phyloP scores from a whole-genome alignment of 2,888 invertebrate species.

The Rhaphigaster nebulosa region DNA sequence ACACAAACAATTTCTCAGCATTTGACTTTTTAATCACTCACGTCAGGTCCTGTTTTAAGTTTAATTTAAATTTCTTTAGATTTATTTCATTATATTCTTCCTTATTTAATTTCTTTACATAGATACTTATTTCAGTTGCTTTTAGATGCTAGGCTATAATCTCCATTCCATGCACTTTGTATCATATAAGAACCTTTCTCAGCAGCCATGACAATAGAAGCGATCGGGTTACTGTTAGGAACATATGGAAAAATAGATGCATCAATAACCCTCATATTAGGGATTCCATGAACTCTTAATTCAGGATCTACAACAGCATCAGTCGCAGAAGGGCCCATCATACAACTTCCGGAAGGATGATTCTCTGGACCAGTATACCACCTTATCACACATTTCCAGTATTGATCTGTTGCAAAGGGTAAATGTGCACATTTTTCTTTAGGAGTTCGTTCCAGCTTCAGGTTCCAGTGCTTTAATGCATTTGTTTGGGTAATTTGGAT shows the following conservation, averaged over 20 bases:
- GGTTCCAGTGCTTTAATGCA: slow-evolving; percentile 65
- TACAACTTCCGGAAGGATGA: slow-evolving; percentile 67
- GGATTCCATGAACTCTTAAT: slow-evolving; percentile 68
- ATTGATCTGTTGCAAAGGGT: slow-evolving; percentile 64
- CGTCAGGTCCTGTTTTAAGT: too few species aligned
- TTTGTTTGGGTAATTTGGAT: slow-evolving; percentile 65
- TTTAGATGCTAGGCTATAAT: neutral
- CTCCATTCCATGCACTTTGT: slow-evolving; percentile 64
- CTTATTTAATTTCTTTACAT: neutral
- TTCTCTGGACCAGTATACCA: slow-evolving; percentile 66
- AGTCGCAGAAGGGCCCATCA: slow-evolving; percentile 67
- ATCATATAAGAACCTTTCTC: slow-evolving; percentile 67
- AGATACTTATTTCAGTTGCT: neutral
- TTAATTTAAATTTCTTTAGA: too few species aligned
- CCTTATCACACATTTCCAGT: slow-evolving; percentile 66
- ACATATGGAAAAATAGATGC: slow-evolving; percentile 69
- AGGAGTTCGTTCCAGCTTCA: slow-evolving; percentile 64
- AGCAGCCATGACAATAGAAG: slow-evolving; percentile 67
- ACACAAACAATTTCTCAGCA: too few species aligned
- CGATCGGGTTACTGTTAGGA: slow-evolving; percentile 68
- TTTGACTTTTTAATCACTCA: too few species aligned
- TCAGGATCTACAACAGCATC: slow-evolving; percentile 68
- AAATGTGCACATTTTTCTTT: slow-evolving; percentile 64
- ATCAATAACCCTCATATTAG: slow-evolving; percentile 69
- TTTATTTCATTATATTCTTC: too few species aligned